Conservation (phyloP, 1,140 invertebrate species). For the Pomacea maculata region DNA sequence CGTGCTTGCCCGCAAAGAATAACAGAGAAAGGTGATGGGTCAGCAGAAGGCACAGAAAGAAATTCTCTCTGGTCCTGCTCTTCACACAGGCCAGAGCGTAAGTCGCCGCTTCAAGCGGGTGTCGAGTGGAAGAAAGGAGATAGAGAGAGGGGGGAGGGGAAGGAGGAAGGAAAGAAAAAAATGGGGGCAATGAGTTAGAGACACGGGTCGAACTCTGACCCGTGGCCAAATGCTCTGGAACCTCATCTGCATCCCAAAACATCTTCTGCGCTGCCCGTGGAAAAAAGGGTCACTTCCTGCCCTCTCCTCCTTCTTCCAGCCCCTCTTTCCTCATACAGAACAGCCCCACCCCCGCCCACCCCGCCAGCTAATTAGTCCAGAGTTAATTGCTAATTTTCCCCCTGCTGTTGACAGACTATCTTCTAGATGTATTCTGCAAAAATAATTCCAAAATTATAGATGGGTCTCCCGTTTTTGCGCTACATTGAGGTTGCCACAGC, state of each 20-base stretch:
- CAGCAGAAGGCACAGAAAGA: no score
- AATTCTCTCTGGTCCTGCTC: no score
- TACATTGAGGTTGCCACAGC: neutral
- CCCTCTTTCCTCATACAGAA: neutral
- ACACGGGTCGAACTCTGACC: neutral
- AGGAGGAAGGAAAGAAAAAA: neutral
- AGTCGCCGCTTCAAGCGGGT: no score
- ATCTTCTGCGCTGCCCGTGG: neutral
- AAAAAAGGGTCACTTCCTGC: slow-evolving; percentile 1
- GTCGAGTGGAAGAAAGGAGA: slow-evolving; percentile 1
- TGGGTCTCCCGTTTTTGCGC: neutral
- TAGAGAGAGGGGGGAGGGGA: neutral
- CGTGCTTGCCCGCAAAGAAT: no score
- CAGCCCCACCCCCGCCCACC: neutral
- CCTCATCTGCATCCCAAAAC: slow-evolving; percentile 19
- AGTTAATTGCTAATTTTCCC: slow-evolving; percentile 22
- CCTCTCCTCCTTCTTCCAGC: neutral
- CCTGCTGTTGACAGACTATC: slow-evolving; percentile 5
- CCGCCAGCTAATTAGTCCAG: slow-evolving; percentile 10
- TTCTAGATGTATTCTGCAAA: slow-evolving; percentile 11
- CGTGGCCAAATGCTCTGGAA: neutral
- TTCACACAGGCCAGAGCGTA: no score
- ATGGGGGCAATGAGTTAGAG: neutral
- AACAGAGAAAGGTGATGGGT: no score
- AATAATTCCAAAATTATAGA: slow-evolving; percentile 18